Conservation (phyloP, 2,888 invertebrate species). For the Thymelicus acteon region DNA sequence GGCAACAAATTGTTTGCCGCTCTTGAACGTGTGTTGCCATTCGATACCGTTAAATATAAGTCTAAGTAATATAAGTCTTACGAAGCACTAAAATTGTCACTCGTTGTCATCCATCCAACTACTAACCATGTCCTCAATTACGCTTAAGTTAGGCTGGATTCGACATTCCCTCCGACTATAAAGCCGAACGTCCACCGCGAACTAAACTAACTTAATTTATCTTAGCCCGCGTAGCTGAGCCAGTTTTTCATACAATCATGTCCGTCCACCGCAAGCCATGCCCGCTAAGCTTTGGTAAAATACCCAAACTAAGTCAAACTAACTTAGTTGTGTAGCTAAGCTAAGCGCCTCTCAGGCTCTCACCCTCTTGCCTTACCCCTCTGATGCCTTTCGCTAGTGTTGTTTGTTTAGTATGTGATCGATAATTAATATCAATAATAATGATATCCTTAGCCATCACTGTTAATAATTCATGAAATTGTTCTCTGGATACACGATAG, state of each 20-base stretch:
- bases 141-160: too few species aligned
- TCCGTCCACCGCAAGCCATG: constrained; percentile 22
- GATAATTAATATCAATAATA: too few species aligned
- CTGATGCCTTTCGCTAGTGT: constrained; percentile 37
- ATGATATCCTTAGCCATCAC: constrained; percentile 35
- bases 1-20: not conserved
- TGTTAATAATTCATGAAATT: constrained; percentile 39
- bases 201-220: constrained; percentile 23
- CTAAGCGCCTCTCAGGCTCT: too few species aligned
- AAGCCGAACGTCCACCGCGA: constrained; percentile 21
- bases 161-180: too few species aligned
- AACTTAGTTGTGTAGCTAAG: constrained; percentile 37
- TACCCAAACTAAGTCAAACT: constrained; percentile 22
- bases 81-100: too few species aligned
- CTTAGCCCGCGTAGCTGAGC: constrained; percentile 18
- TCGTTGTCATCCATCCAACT: too few species aligned
- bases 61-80: too few species aligned
- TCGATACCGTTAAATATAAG: not conserved
- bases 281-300: constrained; percentile 20
- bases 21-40: constrained; percentile 1
- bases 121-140: too few species aligned
- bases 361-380: constrained; percentile 36
- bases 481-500: constrained; percentile 39
- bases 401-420: too few species aligned
- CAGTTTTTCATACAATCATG: constrained; percentile 26